Percentiles rank a stretch among this genome's conserved stretches.
Evolutionary conservation across 2,888 invertebrate species (phyloP).

Genomic region (Agrotis ipsilon): DNA sequence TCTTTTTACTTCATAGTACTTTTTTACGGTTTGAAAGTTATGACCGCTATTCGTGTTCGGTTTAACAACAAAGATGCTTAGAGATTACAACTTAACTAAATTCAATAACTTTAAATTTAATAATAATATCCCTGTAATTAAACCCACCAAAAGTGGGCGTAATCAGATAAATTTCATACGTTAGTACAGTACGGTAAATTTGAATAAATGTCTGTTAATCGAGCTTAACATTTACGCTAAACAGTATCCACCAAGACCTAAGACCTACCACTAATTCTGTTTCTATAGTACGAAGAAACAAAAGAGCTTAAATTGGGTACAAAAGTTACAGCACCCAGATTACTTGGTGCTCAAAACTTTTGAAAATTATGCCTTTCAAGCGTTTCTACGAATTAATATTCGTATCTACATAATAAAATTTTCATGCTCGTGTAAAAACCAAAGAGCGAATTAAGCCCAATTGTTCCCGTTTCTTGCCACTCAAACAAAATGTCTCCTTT

Average conservation of each 20-base stretch:
- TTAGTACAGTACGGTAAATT: neutral
- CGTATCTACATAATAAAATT: constrained; percentile 3
- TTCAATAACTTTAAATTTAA: too few relatives aligned
- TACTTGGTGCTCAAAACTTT: neutral
- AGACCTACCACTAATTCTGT: neutral
- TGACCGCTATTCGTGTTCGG: too few relatives aligned
- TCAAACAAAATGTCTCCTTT: constrained; percentile 33
- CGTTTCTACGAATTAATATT: neutral
- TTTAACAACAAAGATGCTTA: too few relatives aligned
- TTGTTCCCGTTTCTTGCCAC: constrained; percentile 33
- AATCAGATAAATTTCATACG: too few relatives aligned
- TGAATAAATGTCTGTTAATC: neutral
- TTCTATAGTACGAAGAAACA: neutral
- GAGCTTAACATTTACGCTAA: neutral
- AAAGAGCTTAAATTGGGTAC: constrained; percentile 6
- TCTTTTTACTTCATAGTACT: too few relatives aligned
- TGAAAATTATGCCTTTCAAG: neutral
- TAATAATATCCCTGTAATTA: too few relatives aligned
- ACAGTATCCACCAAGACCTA: too few relatives aligned
- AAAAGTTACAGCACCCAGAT: neutral
- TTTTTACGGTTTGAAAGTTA: too few relatives aligned
- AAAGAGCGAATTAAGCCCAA: constrained; percentile 16
- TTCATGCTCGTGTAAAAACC: constrained; percentile 9
- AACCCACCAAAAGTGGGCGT: too few relatives aligned
- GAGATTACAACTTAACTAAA: too few relatives aligned